These are phyloP conservation scores for Sturmia bella DNA, from an alignment of 2,888 invertebrate genomes.

Conservation along the genomic window DNA sequence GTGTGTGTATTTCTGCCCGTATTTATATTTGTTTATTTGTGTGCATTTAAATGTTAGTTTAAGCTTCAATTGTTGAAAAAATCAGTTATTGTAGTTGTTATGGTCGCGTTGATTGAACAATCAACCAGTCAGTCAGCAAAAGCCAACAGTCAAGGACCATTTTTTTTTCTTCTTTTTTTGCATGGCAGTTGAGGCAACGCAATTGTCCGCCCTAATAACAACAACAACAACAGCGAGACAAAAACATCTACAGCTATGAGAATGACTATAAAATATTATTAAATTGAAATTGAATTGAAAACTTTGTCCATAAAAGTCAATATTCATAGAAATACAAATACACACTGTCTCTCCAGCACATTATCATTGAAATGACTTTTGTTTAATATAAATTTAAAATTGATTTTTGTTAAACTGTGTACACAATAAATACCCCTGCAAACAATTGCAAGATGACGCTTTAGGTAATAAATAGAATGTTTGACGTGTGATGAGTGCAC, in stretches of 20 bases:
- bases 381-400: constrained; percentile 62
- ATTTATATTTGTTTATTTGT: constrained; percentile 12
- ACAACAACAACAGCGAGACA: constrained; percentile 6
- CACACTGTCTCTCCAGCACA: not conserved
- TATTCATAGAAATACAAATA: constrained; percentile 49
- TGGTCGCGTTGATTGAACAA: constrained; percentile 64
- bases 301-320: constrained; percentile 67
- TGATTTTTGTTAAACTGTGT: constrained; percentile 58
- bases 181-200: constrained; percentile 7
- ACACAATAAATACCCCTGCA: constrained; percentile 7
- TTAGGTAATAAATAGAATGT: no score
- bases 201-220: constrained; percentile 32
- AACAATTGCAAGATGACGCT: no score
- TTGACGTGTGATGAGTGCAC: no score
- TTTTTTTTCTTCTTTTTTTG: not conserved
- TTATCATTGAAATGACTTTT: constrained; percentile 55
- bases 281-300: constrained; percentile 69
- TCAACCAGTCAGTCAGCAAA: constrained; percentile 38
- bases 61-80: constrained; percentile 3
- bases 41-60: constrained; percentile 26
- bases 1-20: not conserved
- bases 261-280: constrained; percentile 63
- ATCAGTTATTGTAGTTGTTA: constrained; percentile 52
- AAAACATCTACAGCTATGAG: constrained; percentile 31
- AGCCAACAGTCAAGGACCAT: constrained; percentile 25